phyloP scores from a whole-genome alignment of 2,113 vertebrate genomes.

The Elanoides forficatus region DNA sequence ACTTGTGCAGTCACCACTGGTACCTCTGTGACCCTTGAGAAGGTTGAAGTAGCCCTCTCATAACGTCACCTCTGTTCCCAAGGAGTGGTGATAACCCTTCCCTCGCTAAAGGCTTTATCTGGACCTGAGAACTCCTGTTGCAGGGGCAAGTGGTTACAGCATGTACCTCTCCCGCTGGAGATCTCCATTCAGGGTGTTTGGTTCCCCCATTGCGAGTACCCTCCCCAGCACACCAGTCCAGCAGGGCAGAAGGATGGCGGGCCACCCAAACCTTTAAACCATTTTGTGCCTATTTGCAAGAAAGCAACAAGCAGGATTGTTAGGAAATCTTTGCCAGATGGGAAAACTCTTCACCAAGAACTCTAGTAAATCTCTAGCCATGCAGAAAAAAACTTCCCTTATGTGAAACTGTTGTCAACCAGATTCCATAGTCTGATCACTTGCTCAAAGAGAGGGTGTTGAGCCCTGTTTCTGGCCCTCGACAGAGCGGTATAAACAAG shows the following conservation, averaged over 20 bases:
- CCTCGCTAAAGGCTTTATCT: neutral
- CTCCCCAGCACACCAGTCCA: neutral
- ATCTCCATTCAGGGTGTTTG: neutral
- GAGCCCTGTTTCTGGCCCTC: neutral
- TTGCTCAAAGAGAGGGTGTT: neutral
- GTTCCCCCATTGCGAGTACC: neutral
- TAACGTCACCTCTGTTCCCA: fast-evolving
- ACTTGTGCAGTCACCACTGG: neutral
- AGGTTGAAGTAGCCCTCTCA: neutral
- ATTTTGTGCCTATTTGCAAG: neutral
- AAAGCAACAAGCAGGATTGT: neutral
- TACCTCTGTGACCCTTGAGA: neutral
- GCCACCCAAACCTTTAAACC: neutral
- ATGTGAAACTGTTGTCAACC: neutral
- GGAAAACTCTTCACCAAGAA: neutral
- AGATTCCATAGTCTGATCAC: neutral
- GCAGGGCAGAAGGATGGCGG: neutral
- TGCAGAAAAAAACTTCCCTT: neutral
- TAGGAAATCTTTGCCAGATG: neutral
- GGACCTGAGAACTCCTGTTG: neutral
- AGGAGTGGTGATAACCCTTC: neutral
- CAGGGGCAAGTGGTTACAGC: neutral
- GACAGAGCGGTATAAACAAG: neutral
- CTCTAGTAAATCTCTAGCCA: neutral
- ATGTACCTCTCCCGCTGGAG: fast-evolving